Evolutionary conservation across 2,888 invertebrate species (phyloP), one percentile per base, ranked within the genome.

Genomic region (Dryadula phaetusa): DNA sequence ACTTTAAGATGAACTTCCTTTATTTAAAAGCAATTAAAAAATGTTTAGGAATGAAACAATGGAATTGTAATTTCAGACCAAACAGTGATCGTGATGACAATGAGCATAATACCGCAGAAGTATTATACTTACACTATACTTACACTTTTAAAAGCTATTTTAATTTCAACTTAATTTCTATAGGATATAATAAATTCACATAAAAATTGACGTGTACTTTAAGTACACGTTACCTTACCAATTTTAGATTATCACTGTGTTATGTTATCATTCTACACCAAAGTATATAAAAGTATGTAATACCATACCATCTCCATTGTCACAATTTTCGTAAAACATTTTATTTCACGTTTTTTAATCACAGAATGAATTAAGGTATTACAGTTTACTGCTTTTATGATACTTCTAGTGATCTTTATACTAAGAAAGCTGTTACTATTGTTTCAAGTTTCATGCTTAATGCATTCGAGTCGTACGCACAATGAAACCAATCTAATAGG

Each of bases 401-500:
- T 22, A 64, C 34, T 62, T 53, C 37, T 22, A 56, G 16, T 46
- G 34, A 46, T 47, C 54, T 18, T 16, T 47, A 37, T 54, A 56
- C 53, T 53, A n/a, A 32, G 46, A 68, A 74, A 76, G 79, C 83
- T 79, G 83, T 80, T 81, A 78, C 28, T 5, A 52, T 52, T 73
- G 72, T 74, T 53, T 40, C 70, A 71, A 78, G 77, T 76, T 74
- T 79, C 77, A 77, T 76, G 76, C 73, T 75, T 73, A 75, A 79
- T 77, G 75, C 73, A 79, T 80, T 79, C 74, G 75, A 70, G 71
- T 65, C 65, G 40, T 68, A 70, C 64, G 75, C 73, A 86, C 83
- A 87, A 84, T 86, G 82, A 80, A 80, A 77, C 75, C 79, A 80
- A 83, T 81, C 74, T 75, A 75, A 79, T 77, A 75, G 73, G 74